A percentile compares a stretch with the other conserved stretches of the same genome.
Evolutionary conservation across 2,113 vertebrate genomes (phyloP).

Genomic region (Scolopax mira): DNA sequence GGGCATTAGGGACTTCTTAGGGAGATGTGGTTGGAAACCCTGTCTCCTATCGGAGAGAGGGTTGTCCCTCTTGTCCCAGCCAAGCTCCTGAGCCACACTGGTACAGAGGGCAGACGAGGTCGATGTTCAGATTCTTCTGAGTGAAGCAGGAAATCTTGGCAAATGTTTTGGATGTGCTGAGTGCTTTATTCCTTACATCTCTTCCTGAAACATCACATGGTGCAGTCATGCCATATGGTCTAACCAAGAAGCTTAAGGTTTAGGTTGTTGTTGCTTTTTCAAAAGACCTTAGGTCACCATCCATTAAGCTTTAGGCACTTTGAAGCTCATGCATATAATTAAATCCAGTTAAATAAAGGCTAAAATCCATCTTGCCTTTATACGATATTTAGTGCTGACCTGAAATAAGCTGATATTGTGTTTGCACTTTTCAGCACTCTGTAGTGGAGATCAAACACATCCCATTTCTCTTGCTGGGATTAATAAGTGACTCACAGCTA

Average conservation of each 20-base stretch:
- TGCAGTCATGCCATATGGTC: not conserved
- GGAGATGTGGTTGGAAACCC: not conserved
- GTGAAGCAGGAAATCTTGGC: not conserved
- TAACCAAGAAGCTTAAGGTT: conserved; percentile 21
- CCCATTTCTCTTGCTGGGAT: not conserved
- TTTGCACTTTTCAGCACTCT: not conserved
- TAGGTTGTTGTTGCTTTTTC: not conserved
- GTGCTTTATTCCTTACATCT: not conserved
- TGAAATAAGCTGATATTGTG: not conserved
- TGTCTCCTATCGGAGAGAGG: not conserved
- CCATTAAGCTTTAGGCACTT: not conserved
- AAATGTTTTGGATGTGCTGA: not conserved
- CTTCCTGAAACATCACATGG: not conserved
- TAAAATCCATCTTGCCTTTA: conserved; percentile 12
- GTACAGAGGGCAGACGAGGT: accelerated
- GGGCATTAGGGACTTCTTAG: not conserved
- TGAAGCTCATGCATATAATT: conserved; percentile 4
- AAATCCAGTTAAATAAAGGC: conserved; percentile 21
- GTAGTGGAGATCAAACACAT: not conserved
- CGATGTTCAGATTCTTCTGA: not conserved
- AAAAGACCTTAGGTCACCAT: not conserved
- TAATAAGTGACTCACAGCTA: not conserved
- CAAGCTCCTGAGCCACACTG: not conserved
- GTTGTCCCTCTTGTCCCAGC: no score
- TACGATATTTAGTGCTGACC: not conserved